Percentiles rank a stretch among this genome's conserved stretches.
Evolutionary conservation across 2,888 invertebrate species (phyloP).

Genomic region (Leptinotarsa juncta): DNA sequence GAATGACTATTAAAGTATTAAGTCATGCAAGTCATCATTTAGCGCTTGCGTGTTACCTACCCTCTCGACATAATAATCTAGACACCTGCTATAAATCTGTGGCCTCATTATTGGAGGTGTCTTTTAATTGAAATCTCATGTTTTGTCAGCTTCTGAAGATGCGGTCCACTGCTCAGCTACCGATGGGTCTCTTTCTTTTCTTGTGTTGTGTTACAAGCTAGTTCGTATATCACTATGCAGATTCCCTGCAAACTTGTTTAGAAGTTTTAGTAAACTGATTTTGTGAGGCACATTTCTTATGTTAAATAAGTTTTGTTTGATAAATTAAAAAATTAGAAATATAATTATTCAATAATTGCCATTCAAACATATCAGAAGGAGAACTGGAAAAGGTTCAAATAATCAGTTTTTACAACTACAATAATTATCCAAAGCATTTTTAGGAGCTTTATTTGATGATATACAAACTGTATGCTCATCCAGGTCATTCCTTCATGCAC

Average conservation of each 20-base stretch:
- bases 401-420: too few relatives aligned
- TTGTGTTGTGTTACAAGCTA: constrained; percentile 4
- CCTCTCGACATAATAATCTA: constrained; percentile 57
- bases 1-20: constrained; percentile 36
- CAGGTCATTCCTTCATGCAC: too few relatives aligned
- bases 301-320: too few relatives aligned
- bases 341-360: too few relatives aligned
- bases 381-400: too few relatives aligned
- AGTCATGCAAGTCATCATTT: constrained; percentile 48
- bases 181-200: constrained; percentile 5
- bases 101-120: constrained; percentile 71
- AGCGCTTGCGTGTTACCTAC: constrained; percentile 54
- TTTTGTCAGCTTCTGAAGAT: constrained; percentile 61
- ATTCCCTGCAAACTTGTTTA: not conserved
- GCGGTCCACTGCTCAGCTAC: constrained; percentile 21
- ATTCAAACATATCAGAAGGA: too few relatives aligned
- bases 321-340: too few relatives aligned
- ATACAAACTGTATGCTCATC: too few relatives aligned
- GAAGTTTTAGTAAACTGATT: not conserved
- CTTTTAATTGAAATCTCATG: constrained; percentile 74
- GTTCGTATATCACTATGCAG: constrained; percentile 15
- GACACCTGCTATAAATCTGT: constrained; percentile 62
- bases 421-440: too few relatives aligned
- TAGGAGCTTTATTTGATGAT: too few relatives aligned
- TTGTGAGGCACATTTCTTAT: too few relatives aligned